Conservation (phyloP, 2,888 invertebrate species). For the Tipula unca region DNA sequence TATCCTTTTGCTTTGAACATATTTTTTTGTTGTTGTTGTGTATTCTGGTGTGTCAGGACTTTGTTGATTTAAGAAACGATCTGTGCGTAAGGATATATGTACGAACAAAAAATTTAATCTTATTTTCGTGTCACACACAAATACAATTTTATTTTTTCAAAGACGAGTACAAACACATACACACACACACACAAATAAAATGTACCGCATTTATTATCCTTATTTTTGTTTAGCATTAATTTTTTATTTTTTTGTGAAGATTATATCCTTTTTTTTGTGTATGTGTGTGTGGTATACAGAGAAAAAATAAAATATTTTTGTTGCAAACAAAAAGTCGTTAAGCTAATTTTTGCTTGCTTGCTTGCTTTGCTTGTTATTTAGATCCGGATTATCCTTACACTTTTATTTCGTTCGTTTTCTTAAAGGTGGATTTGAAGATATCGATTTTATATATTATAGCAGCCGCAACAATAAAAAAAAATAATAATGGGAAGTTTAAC, state of each 20-base stretch:
- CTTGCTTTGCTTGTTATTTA: conserved; percentile 17
- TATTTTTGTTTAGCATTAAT: not conserved
- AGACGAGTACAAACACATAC: not conserved
- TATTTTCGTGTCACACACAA: not conserved
- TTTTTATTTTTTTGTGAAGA: not conserved
- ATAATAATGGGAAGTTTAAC: not conserved
- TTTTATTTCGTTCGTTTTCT: not conserved
- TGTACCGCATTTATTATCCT: not conserved
- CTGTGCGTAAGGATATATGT: not conserved
- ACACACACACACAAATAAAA: not conserved
- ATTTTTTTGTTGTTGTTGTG: not conserved
- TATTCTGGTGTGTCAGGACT: not conserved
- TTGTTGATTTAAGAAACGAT: conserved; percentile 8
- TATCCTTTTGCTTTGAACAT: not conserved
- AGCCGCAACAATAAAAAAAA: not conserved
- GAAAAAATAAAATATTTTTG: not conserved
- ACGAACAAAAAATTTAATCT: not conserved
- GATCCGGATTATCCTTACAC: conserved; percentile 19
- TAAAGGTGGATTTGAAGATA: not conserved
- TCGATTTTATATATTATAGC: not conserved
- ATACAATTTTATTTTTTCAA: not conserved
- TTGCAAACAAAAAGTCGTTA: conserved; percentile 14
- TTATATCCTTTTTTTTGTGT: not conserved
- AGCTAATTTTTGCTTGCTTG: not conserved
- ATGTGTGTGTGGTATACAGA: not conserved